Conservation (phyloP, 2,888 invertebrate species). For the Hyalella azteca region DNA sequence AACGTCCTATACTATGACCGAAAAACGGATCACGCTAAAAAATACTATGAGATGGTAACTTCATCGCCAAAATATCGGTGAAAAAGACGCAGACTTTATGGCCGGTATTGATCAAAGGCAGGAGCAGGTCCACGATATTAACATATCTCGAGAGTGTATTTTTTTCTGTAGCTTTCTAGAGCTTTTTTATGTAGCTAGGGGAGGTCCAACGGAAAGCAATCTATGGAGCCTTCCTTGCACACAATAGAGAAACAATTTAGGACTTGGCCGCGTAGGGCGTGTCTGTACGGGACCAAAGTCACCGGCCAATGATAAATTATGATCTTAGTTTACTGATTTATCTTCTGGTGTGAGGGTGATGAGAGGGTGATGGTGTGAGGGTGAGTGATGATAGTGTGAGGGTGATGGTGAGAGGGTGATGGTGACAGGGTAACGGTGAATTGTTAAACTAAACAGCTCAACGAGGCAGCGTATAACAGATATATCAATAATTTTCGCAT, state of each 20-base stretch:
- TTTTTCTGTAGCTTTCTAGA: no score
- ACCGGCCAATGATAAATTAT: constrained; percentile 11
- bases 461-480: no score
- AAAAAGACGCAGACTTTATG: background rate
- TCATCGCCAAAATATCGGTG: background rate
- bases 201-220: constrained; percentile 12
- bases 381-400: no score
- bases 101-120: constrained; percentile 22
- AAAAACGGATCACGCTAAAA: no score
- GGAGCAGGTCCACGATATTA: background rate
- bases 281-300: background rate
- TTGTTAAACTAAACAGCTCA: no score
- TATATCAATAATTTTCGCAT: no score
- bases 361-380: no score
- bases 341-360: no score
- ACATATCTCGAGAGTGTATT: constrained; percentile 13
- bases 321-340: no score
- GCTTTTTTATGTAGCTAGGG: background rate
- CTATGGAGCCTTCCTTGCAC: constrained; percentile 22
- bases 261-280: background rate
- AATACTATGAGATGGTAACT: constrained; percentile 4
- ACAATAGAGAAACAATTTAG: constrained; percentile 31
- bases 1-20: no score
- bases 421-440: no score
- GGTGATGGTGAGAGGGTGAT: no score